Conservation (phyloP, 2,888 invertebrate species). For the Bombylius discolor region DNA sequence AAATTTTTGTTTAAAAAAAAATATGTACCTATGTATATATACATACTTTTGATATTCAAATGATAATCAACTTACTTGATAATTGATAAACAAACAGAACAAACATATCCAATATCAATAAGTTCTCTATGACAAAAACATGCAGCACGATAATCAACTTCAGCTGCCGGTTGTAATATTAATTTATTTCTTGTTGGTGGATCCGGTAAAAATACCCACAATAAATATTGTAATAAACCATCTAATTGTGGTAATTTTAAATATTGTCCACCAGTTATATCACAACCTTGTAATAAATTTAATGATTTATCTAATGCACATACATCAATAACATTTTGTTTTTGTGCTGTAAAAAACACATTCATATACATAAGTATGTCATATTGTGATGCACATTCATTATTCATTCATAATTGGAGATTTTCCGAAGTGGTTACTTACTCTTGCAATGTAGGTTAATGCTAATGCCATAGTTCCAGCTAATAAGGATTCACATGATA, state of each 20-base stretch:
- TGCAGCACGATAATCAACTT: slow-evolving; percentile 92
- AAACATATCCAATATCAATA: slow-evolving; percentile 92
- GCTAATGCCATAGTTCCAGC: slow-evolving; percentile 85
- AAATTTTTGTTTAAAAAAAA: slow-evolving; percentile 3
- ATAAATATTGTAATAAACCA: slow-evolving; percentile 46
- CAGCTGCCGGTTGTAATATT: slow-evolving; percentile 75
- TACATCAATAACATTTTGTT: slow-evolving; percentile 79
- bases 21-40: too few species aligned
- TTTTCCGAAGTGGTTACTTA: slow-evolving; percentile 22
- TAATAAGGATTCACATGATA: slow-evolving; percentile 57
- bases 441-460: slow-evolving; percentile 73
- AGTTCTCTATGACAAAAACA: slow-evolving; percentile 95
- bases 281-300: slow-evolving; percentile 86
- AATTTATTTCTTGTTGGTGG: slow-evolving; percentile 64
- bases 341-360: slow-evolving; percentile 89
- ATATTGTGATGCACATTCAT: slow-evolving; percentile 86
- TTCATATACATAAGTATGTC: slow-evolving; percentile 99
- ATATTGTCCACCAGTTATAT: slow-evolving; percentile 89
- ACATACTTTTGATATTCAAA: background rate
- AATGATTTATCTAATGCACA: slow-evolving; percentile 85
- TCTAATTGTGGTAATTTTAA: slow-evolving; percentile 76
- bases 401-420: slow-evolving; percentile 40
- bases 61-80: slow-evolving; percentile 44
- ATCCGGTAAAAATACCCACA: slow-evolving; percentile 89
- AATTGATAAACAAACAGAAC: slow-evolving; percentile 93